Evolutionary conservation across 2,888 invertebrate species (phyloP).

Genomic region (Biston betularia): DNA sequence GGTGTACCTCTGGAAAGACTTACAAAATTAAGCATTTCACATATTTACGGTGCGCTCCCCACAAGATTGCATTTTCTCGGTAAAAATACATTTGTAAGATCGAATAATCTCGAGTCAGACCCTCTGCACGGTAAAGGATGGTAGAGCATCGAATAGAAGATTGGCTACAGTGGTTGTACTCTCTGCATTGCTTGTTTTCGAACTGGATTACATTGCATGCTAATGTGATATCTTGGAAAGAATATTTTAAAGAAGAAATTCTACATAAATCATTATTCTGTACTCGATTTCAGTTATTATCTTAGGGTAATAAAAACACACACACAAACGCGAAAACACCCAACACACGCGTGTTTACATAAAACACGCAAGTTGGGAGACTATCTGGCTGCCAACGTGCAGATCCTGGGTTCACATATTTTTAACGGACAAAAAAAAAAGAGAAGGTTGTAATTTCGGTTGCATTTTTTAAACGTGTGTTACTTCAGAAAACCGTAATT

Average conservation of each 20-base stretch:
- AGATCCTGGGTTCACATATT: no score
- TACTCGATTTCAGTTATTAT: no score
- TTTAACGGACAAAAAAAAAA: no score
- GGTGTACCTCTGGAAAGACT: neutral
- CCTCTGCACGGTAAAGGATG: conserved; percentile 43
- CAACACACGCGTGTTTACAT: no score
- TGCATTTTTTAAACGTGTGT: no score
- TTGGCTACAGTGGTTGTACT: conserved; percentile 39
- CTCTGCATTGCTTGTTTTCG: conserved; percentile 22
- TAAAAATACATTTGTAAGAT: conserved; percentile 46
- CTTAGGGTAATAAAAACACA: no score
- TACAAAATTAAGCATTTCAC: conserved; percentile 42
- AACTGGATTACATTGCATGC: conserved; percentile 18
- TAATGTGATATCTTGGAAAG: conserved; percentile 12
- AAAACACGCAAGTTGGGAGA: no score
- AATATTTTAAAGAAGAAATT: conserved; percentile 2
- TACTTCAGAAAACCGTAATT: no score
- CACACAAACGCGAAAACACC: no score
- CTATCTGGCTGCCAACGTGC: no score
- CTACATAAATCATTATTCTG: neutral
- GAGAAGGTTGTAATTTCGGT: no score
- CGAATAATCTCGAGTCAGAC: conserved; percentile 46
- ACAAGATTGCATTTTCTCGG: conserved; percentile 47
- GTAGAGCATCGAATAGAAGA: conserved; percentile 47
- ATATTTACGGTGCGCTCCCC: conserved; percentile 44